Percentiles rank a stretch among this genome's conserved stretches.
phyloP scores from a whole-genome alignment of 2,888 invertebrate species.

The Meteorus colon region DNA sequence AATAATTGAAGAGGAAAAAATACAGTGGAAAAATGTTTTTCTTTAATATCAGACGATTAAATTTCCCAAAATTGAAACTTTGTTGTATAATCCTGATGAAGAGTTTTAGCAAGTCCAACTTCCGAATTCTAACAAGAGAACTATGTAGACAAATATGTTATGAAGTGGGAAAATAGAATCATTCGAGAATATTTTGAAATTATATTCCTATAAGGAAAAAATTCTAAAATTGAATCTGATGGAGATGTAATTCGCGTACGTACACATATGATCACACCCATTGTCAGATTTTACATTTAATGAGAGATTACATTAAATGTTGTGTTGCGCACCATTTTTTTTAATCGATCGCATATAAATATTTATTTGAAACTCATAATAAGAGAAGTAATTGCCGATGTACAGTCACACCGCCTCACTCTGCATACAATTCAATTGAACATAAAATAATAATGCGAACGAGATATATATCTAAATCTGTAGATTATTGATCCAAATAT shows the following conservation, averaged over 20 bases:
- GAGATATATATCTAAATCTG: conserved; percentile 51
- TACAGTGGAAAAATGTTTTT: background rate
- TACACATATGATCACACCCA: too few relatives aligned
- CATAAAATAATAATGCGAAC: conserved; percentile 52
- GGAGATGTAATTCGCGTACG: too few relatives aligned
- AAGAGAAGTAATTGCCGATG: background rate
- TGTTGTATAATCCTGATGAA: background rate
- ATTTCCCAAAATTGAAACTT: background rate
- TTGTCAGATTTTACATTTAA: too few relatives aligned
- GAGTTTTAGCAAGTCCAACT: background rate
- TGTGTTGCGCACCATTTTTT: too few relatives aligned
- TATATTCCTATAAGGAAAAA: background rate
- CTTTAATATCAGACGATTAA: background rate
- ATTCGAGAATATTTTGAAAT: background rate
- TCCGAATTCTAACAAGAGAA: background rate
- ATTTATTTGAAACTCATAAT: background rate
- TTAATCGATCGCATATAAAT: too few relatives aligned
- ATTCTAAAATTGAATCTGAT: background rate
- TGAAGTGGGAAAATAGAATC: background rate
- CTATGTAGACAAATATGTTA: background rate
- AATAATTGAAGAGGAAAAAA: background rate
- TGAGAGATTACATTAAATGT: too few relatives aligned
- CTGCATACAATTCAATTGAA: conserved; percentile 46
- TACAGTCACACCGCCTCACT: background rate
- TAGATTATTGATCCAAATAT: conserved; percentile 2